phyloP scores from a whole-genome alignment of 2,888 invertebrate species.

The Autographa pulchrina region DNA sequence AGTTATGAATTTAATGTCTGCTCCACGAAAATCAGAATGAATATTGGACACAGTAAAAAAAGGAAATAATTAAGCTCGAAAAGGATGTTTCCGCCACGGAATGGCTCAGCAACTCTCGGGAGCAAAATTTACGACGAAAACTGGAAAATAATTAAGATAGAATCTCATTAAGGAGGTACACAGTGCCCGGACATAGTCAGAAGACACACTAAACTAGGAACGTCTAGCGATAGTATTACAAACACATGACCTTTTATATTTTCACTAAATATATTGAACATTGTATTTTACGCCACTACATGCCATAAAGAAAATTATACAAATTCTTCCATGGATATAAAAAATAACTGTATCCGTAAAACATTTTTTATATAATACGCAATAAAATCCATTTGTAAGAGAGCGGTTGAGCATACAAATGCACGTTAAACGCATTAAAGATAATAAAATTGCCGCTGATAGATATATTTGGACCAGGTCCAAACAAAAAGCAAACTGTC shows the following conservation, averaged over 20 bases:
- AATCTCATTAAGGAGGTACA: slow-evolving; percentile 76
- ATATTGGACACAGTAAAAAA: slow-evolving; percentile 84
- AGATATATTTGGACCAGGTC: slow-evolving; percentile 65
- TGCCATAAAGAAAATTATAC: neutral
- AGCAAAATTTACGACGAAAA: slow-evolving; percentile 77
- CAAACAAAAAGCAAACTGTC: slow-evolving; percentile 64
- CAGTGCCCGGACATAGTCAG: slow-evolving; percentile 48
- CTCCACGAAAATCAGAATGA: slow-evolving; percentile 81
- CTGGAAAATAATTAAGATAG: slow-evolving; percentile 82
- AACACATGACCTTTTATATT: neutral
- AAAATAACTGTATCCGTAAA: slow-evolving; percentile 15
- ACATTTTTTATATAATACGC: slow-evolving; percentile 49
- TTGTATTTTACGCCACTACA: neutral
- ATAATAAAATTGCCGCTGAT: slow-evolving; percentile 56
- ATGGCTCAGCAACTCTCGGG: slow-evolving; percentile 74
- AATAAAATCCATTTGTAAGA: slow-evolving; percentile 53
- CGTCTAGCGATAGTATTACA: slow-evolving; percentile 5
- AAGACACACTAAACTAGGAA: slow-evolving; percentile 33
- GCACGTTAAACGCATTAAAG: slow-evolving; percentile 57
- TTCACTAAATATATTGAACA: neutral
- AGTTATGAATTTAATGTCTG: slow-evolving; percentile 86
- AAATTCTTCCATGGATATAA: neutral
- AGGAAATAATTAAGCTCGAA: slow-evolving; percentile 81
- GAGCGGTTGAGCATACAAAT: slow-evolving; percentile 51
- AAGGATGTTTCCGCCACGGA: slow-evolving; percentile 79